These are phyloP conservation scores for Cephus sareptanus DNA, from an alignment of 2,888 invertebrate genomes.

Conservation along the genomic window DNA sequence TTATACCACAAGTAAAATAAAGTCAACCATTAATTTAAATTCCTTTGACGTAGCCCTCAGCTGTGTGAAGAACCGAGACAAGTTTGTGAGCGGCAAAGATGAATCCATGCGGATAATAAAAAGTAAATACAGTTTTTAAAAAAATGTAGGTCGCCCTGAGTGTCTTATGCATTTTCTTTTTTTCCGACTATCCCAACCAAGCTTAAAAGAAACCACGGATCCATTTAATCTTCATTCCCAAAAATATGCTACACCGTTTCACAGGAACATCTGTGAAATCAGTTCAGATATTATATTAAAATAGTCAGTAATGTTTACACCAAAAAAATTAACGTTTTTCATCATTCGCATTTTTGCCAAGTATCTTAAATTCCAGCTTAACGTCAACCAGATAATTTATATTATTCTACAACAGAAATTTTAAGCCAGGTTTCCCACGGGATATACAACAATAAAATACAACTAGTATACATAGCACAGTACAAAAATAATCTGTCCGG, in stretches of 20 bases:
- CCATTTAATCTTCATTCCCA: neutral
- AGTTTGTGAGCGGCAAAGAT: neutral
- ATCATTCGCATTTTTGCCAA: no score
- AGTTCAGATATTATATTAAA: neutral
- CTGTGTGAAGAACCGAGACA: neutral
- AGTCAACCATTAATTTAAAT: neutral
- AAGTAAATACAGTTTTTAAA: neutral
- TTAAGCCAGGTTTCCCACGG: neutral
- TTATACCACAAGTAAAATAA: neutral
- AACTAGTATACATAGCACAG: neutral
- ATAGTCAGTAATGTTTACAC: neutral
- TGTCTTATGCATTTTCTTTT: neutral
- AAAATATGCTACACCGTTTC: neutral
- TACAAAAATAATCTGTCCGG: neutral
- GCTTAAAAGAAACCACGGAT: neutral
- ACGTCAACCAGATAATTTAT: neutral
- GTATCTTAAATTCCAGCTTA: neutral
- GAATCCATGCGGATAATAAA: neutral
- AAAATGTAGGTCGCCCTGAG: constrained; percentile 1
- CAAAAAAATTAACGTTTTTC: no score
- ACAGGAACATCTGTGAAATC: neutral
- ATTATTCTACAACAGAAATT: neutral
- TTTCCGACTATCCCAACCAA: neutral
- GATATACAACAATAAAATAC: neutral
- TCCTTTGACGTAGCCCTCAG: neutral